Conservation (phyloP, 2,888 invertebrate genomes). For the Tachystola acroxantha region DNA sequence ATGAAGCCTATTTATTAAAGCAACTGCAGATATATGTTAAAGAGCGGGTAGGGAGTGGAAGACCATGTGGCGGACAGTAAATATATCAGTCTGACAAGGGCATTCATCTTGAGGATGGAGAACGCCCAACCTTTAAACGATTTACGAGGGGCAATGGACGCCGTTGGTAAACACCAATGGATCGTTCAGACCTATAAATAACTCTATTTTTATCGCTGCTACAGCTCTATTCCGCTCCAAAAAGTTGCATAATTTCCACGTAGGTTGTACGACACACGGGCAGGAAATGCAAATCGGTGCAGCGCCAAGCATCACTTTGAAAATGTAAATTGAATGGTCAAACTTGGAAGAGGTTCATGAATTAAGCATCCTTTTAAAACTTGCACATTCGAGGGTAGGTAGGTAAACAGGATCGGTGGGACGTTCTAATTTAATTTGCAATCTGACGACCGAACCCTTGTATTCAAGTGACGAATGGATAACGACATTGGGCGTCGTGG, state of each 20-base stretch:
- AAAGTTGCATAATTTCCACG: slow-evolving; percentile 36
- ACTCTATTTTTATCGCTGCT: slow-evolving; percentile 30
- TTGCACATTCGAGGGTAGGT: slow-evolving; percentile 56
- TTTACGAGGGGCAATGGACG: slow-evolving; percentile 66
- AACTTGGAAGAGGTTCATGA: slow-evolving; percentile 64
- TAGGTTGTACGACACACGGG: slow-evolving; percentile 44
- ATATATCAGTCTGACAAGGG: slow-evolving; percentile 69
- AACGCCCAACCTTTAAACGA: slow-evolving; percentile 74
- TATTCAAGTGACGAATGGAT: slow-evolving; percentile 51
- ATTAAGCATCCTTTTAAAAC: slow-evolving; percentile 65
- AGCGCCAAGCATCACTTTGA: slow-evolving; percentile 50
- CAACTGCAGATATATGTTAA: slow-evolving; percentile 51
- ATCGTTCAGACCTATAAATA: slow-evolving; percentile 44
- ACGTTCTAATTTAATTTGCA: slow-evolving; percentile 65
- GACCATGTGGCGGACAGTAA: slow-evolving; percentile 62
- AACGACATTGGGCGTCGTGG: slow-evolving; percentile 40
- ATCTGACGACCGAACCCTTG: slow-evolving; percentile 53
- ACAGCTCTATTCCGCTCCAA: slow-evolving; percentile 17
- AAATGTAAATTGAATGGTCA: slow-evolving; percentile 71
- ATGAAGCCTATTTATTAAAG: slow-evolving; percentile 43
- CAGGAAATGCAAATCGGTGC: slow-evolving; percentile 56
- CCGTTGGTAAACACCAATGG: slow-evolving; percentile 51
- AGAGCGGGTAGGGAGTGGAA: slow-evolving; percentile 38
- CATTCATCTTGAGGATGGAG: slow-evolving; percentile 71
- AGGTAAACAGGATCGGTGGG: slow-evolving; percentile 47